phyloP scores from a whole-genome alignment of 2,113 vertebrate genomes.

The Crypturellus undulatus region DNA sequence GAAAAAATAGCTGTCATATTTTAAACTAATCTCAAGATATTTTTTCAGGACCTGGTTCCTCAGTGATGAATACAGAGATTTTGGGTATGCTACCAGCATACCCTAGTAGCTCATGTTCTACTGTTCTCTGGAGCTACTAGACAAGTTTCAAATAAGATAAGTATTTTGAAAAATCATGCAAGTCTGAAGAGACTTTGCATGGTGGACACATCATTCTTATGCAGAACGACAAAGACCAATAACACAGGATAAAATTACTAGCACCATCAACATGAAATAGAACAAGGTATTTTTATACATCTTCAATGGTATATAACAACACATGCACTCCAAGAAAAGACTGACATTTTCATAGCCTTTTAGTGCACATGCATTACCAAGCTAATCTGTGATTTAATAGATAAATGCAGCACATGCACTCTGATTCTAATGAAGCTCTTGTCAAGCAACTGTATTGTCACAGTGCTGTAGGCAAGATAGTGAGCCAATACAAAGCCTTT shows the following conservation, averaged over 20 bases:
- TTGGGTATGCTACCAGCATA: background rate
- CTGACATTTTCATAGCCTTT: background rate
- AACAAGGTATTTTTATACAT: background rate
- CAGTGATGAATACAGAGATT: background rate
- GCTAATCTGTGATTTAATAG: background rate
- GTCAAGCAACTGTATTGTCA: background rate
- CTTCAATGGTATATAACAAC: background rate
- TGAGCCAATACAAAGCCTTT: background rate
- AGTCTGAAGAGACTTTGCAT: background rate
- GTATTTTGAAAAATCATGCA: background rate
- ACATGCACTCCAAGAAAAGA: accelerated
- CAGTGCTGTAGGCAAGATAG: background rate
- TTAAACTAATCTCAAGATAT: background rate
- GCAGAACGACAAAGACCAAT: background rate
- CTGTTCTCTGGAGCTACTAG: background rate
- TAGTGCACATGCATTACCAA: background rate
- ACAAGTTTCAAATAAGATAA: background rate
- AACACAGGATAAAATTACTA: background rate
- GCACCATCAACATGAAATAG: background rate
- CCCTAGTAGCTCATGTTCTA: background rate
- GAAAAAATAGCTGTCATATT: background rate
- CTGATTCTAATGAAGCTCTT: background rate
- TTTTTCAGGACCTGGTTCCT: background rate
- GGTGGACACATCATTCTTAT: background rate
- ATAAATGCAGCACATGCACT: background rate